Evolutionary conservation across 1,140 invertebrate genomes (phyloP).

Genomic region (Lycorma delicatula): DNA sequence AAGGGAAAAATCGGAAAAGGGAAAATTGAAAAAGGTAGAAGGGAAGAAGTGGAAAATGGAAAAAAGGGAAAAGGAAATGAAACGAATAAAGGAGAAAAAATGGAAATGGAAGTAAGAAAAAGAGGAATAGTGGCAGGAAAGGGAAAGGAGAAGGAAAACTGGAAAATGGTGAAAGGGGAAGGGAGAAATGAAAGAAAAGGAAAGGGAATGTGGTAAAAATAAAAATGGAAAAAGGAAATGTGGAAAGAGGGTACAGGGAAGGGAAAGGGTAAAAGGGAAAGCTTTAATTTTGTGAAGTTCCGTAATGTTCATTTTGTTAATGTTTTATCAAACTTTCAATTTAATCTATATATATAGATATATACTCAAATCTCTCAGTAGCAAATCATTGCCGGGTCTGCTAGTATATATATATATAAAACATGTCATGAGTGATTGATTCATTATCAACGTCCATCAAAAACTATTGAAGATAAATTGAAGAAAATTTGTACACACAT

Average conservation of each 20-base stretch:
- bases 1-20: not conserved
- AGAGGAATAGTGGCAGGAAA: constrained; percentile 4
- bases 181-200: not conserved
- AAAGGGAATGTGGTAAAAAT: not conserved
- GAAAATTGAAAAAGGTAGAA: constrained; percentile 2
- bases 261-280: not conserved
- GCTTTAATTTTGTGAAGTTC: too few species aligned
- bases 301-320: too few species aligned
- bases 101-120: constrained; percentile 7
- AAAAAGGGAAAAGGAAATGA: not conserved
- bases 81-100: constrained; percentile 9
- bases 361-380: too few species aligned
- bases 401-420: too few species aligned
- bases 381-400: too few species aligned
- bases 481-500: too few species aligned
- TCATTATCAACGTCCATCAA: too few species aligned
- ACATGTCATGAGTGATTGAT: too few species aligned
- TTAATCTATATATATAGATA: too few species aligned
- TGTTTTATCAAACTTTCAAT: too few species aligned
- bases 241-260: not conserved
- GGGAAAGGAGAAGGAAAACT: constrained; percentile 10
- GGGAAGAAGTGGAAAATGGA: not conserved
- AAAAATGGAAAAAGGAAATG: not conserved
- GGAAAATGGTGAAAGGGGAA: not conserved
- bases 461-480: too few species aligned